A percentile compares a stretch with the other conserved stretches of the same genome.
Conservation (phyloP, 1,140 invertebrate species). For the Latrodectus geometricus region DNA sequence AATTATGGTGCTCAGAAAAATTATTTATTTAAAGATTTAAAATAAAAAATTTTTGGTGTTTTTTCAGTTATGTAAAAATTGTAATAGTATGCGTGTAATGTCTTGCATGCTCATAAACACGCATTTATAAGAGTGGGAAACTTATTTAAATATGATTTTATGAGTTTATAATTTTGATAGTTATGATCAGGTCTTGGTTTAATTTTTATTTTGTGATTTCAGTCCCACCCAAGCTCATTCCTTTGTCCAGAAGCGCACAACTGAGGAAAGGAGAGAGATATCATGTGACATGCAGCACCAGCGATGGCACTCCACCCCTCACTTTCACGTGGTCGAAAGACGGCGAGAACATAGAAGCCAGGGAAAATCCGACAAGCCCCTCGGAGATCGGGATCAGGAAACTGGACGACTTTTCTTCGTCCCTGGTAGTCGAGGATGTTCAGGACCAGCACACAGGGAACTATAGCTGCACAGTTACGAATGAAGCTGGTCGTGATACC, state of each 20-base stretch:
- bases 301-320: conserved; percentile 68
- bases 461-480: conserved; percentile 65
- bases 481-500: conserved; percentile 62
- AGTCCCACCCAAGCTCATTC: conserved; percentile 66
- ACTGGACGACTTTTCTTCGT: conserved; percentile 73
- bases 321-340: conserved; percentile 75
- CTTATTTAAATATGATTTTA: too few relatives aligned
- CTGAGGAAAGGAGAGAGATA: conserved; percentile 66
- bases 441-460: conserved; percentile 62
- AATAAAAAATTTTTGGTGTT: too few relatives aligned
- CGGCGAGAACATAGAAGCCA: conserved; percentile 68
- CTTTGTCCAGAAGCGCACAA: conserved; percentile 63
- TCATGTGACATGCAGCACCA: conserved; percentile 69
- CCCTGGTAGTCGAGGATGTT: conserved; percentile 76
- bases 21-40: too few relatives aligned
- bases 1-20: too few relatives aligned
- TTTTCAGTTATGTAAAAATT: too few relatives aligned
- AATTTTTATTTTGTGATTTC: conserved; percentile 1
- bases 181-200: too few relatives aligned
- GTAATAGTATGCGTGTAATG: too few relatives aligned
- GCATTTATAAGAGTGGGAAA: too few relatives aligned
- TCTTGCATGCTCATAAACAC: too few relatives aligned
- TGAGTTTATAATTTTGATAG: too few relatives aligned
- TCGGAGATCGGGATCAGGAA: conserved; percentile 70
- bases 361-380: conserved; percentile 34